phyloP scores from a whole-genome alignment of 2,797 vertebrate species.

The Chelidonichthys spinosus region DNA sequence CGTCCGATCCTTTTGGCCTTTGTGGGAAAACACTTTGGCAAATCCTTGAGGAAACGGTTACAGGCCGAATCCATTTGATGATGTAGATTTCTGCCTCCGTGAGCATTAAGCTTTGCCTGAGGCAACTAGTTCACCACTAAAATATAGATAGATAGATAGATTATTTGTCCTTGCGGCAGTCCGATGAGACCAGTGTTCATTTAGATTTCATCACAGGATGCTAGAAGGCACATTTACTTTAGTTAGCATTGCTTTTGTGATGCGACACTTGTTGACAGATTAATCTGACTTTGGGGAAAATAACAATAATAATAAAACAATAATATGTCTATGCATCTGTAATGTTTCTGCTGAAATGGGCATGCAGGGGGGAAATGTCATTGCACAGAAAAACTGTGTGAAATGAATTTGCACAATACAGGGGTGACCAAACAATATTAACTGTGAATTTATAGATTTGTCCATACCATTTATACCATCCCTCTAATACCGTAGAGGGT shows the following conservation, averaged over 20 bases:
- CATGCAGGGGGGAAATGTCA: too few species aligned
- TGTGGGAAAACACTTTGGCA: not conserved
- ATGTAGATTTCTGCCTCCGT: constrained; percentile 18
- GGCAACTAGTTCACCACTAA: not conserved
- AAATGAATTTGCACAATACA: too few species aligned
- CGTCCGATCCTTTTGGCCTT: not conserved
- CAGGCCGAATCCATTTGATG: constrained; percentile 14
- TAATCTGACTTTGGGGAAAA: not conserved
- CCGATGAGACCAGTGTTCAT: not conserved
- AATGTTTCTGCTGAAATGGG: too few species aligned
- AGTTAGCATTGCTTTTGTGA: not conserved
- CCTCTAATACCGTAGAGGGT: not conserved
- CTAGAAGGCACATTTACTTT: not conserved
- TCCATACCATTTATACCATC: not conserved
- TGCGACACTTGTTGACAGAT: not conserved
- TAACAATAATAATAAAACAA: too few species aligned
- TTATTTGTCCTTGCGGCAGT: too few species aligned
- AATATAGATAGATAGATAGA: too few species aligned
- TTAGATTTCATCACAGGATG: not conserved
- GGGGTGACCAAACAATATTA: not conserved
- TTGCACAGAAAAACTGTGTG: too few species aligned
- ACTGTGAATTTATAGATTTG: too few species aligned
- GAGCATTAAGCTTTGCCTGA: constrained; percentile 4
- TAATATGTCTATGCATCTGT: too few species aligned
- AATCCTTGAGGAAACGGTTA: not conserved